Percentiles rank a stretch among this genome's conserved stretches.
These are phyloP conservation scores for Pachliopta kotzebuea DNA, from an alignment of 2,888 invertebrate species.

Conservation along the genomic window DNA sequence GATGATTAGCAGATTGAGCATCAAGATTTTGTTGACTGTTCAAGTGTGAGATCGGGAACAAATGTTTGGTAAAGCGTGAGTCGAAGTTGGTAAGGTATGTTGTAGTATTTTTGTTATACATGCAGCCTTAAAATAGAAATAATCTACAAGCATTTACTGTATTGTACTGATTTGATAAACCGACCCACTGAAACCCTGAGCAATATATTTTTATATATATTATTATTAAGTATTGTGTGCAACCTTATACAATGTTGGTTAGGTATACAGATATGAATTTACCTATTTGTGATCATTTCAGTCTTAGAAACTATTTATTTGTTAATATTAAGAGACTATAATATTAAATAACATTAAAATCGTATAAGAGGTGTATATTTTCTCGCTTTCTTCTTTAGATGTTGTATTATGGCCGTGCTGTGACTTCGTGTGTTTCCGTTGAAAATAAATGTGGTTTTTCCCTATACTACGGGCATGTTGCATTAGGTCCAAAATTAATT, in stretches of 20 bases:
- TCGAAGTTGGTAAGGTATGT: conserved; percentile 30
- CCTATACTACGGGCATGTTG: conserved; percentile 52
- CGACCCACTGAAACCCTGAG: conserved; percentile 76
- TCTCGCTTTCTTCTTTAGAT: conserved; percentile 70
- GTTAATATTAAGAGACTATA: conserved; percentile 48
- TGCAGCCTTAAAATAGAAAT: conserved; percentile 43
- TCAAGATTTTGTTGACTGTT: conserved; percentile 34
- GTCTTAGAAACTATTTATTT: conserved; percentile 61
- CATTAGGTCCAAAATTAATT: conserved; percentile 44
- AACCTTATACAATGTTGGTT: conserved; percentile 69
- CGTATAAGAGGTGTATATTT: conserved; percentile 51
- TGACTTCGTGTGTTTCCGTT: conserved; percentile 59
- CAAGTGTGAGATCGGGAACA: conserved; percentile 48
- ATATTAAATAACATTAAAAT: conserved; percentile 35
- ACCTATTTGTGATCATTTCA: conserved; percentile 67
- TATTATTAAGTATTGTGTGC: conserved; percentile 70
- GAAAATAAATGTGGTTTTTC: conserved; percentile 65
- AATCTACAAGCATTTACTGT: conserved; percentile 50
- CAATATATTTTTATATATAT: conserved; percentile 78
- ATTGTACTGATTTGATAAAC: conserved; percentile 71
- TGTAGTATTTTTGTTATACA: conserved; percentile 39
- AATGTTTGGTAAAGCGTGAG: conserved; percentile 38
- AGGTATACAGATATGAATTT: conserved; percentile 64
- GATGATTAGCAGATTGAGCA: neutral
- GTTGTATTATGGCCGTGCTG: conserved; percentile 64